phyloP scores from a whole-genome alignment of 2,113 vertebrate genomes.

The Poecile atricapillus region DNA sequence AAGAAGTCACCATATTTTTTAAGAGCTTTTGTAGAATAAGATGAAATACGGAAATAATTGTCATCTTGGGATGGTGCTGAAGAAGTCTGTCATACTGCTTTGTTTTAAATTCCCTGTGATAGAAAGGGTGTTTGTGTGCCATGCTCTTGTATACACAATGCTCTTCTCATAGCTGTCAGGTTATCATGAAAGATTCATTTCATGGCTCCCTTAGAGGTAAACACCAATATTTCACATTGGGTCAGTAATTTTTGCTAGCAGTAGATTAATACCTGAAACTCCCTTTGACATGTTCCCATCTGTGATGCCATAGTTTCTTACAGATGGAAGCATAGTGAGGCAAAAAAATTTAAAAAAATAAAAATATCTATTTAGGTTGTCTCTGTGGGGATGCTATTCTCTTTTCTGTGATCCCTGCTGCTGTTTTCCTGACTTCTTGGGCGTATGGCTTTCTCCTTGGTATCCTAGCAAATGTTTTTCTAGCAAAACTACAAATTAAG shows the following conservation, averaged over 20 bases:
- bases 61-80: not conserved
- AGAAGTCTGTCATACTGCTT: not conserved
- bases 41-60: not conserved
- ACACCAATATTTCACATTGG: not conserved
- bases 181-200: not conserved
- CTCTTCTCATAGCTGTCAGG: not conserved
- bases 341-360: not conserved
- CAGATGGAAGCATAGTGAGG: accelerated
- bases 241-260: not conserved
- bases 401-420: not conserved
- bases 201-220: not conserved
- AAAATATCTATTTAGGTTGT: not conserved
- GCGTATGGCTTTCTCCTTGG: not conserved
- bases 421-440: not conserved
- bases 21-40: not conserved
- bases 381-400: not conserved
- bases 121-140: not conserved
- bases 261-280: not conserved
- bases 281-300: not conserved
- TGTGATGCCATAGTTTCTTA: not conserved
- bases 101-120: not conserved
- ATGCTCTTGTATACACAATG: not conserved
- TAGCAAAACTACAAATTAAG: not conserved
- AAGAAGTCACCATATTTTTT: not conserved
- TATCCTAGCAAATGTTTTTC: not conserved